Conservation (phyloP, 2,888 invertebrate species). For the Cremastobaeus sp. region DNA sequence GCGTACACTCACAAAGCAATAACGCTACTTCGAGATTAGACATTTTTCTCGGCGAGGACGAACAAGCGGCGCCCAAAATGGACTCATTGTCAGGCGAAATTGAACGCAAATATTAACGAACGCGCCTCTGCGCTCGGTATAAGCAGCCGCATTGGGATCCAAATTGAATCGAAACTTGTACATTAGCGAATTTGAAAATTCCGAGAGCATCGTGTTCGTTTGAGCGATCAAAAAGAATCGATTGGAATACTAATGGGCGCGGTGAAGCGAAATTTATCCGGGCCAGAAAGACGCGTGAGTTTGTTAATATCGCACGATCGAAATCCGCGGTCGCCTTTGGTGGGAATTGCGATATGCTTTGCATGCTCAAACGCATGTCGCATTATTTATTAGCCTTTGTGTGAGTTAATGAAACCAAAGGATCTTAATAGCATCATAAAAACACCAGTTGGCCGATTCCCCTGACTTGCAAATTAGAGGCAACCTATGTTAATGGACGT, state of each 20-base stretch:
- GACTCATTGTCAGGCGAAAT: constrained; percentile 19
- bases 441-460: constrained; percentile 42
- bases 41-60: constrained; percentile 36
- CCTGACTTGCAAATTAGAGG: constrained; percentile 48
- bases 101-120: constrained; percentile 28
- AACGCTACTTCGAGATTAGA: constrained; percentile 51
- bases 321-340: constrained; percentile 23
- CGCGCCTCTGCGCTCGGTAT: background rate
- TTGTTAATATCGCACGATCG: constrained; percentile 18
- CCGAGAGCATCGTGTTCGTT: constrained; percentile 10
- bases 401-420: constrained; percentile 38
- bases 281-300: constrained; percentile 8
- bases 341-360: constrained; percentile 44
- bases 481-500: constrained; percentile 41
- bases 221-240: constrained; percentile 29
- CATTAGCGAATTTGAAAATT: constrained; percentile 11
- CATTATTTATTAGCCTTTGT: constrained; percentile 42
- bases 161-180: constrained; percentile 25
- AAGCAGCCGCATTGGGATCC: background rate
- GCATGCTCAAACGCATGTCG: constrained; percentile 28
- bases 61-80: constrained; percentile 22
- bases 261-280: constrained; percentile 26
- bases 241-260: constrained; percentile 15
- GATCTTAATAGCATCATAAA: constrained; percentile 52
- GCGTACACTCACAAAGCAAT: constrained; percentile 35